These are phyloP conservation scores for Lasius platythorax DNA, from an alignment of 2,888 invertebrate genomes.

Conservation along the genomic window DNA sequence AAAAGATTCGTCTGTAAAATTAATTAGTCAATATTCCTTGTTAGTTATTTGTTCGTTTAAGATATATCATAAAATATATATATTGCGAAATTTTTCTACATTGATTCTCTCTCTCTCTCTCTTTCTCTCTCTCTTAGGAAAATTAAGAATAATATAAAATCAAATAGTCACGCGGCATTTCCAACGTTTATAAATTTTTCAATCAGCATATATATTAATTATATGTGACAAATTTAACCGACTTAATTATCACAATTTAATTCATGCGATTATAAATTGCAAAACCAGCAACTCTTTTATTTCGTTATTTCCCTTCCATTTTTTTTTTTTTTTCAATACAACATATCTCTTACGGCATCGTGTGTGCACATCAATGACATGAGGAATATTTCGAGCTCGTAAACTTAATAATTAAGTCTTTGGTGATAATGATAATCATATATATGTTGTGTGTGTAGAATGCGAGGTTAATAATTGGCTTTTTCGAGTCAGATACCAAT, in stretches of 20 bases:
- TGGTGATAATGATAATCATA: conserved; percentile 52
- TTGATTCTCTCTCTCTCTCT: neutral
- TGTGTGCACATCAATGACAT: neutral
- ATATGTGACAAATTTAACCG: neutral
- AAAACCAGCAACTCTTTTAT: neutral
- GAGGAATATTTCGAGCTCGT: conserved; percentile 21
- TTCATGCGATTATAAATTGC: conserved; percentile 46
- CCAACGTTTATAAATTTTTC: conserved; percentile 1
- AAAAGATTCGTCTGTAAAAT: neutral
- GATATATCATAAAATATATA: neutral
- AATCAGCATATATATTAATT: neutral
- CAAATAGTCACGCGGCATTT: neutral
- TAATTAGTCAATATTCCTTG: neutral
- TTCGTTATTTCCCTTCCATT: neutral
- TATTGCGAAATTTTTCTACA: neutral
- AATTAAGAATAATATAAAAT: neutral
- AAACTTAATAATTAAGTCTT: conserved; percentile 55
- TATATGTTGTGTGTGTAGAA: neutral
- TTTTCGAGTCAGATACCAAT: conserved; percentile 27
- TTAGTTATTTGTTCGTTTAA: neutral
- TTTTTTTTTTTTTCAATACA: conserved; percentile 9
- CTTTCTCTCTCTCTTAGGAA: neutral
- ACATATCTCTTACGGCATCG: conserved; percentile 34
- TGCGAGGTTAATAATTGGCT: conserved; percentile 44
- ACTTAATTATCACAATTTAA: neutral